phyloP scores from a whole-genome alignment of 1,140 invertebrate species.

The Zaprionus kolodkinae region DNA sequence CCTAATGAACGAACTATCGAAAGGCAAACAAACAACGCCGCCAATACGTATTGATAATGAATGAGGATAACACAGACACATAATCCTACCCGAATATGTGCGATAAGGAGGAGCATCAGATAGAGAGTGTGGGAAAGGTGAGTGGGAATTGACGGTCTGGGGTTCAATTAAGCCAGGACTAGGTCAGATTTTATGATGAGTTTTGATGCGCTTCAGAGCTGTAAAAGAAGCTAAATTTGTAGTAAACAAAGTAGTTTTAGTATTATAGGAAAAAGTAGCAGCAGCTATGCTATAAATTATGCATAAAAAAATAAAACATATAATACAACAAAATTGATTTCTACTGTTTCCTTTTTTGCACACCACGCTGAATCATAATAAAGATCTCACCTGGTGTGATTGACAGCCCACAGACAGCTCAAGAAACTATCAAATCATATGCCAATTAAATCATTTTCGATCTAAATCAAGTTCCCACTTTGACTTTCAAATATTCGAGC shows the following conservation, averaged over 20 bases:
- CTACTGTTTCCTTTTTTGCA: background rate
- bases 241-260: background rate
- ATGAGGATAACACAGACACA: background rate
- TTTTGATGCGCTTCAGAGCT: background rate
- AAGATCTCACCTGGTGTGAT: background rate
- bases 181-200: background rate
- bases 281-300: background rate
- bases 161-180: background rate
- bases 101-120: background rate
- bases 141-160: background rate
- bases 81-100: background rate
- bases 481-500: slow-evolving; percentile 3
- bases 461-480: background rate
- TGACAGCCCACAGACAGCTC: background rate
- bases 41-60: slow-evolving; percentile 33
- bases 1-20: slow-evolving; percentile 56
- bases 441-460: background rate
- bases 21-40: slow-evolving; percentile 22
- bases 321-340: background rate
- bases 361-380: background rate
- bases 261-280: background rate
- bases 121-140: slow-evolving; percentile 4
- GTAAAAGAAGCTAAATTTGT: background rate
- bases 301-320: background rate
- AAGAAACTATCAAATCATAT: background rate